These are phyloP conservation scores for Mesitornis unicolor DNA, from an alignment of 2,113 vertebrate species.

Conservation along the genomic window DNA sequence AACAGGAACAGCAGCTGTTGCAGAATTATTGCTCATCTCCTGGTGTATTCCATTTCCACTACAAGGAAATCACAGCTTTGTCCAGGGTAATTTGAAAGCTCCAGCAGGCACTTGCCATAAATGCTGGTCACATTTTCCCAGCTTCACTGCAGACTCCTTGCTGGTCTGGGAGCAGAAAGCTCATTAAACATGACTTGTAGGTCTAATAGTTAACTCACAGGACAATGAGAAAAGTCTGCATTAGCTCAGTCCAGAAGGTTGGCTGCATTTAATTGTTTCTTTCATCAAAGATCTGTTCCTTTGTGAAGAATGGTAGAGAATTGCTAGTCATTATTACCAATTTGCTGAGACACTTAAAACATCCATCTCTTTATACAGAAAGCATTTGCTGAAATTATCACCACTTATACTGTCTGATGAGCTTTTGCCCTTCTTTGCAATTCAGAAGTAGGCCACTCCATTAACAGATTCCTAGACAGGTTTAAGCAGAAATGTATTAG, in stretches of 20 bases:
- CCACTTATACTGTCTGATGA: constrained; percentile 11
- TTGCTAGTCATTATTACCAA: constrained; percentile 27
- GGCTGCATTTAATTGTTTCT: constrained; percentile 17
- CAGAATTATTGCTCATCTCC: not conserved
- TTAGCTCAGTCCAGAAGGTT: not conserved
- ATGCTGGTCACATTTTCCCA: not conserved
- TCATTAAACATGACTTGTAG: not conserved
- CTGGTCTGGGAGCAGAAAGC: not conserved
- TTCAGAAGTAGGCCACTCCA: not conserved
- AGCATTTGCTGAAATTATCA: constrained; percentile 37
- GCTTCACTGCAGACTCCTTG: not conserved
- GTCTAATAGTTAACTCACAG: not conserved
- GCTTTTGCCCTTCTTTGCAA: constrained; percentile 6
- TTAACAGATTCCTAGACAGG: not conserved
- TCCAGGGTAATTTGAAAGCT: not conserved
- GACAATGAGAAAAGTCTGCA: not conserved
- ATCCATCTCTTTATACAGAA: constrained; percentile 19
- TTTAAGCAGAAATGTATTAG: constrained; percentile 4
- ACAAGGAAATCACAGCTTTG: not conserved
- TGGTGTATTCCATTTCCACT: not conserved
- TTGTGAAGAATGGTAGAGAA: constrained; percentile 22
- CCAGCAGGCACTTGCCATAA: not conserved
- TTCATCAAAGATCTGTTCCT: not conserved
- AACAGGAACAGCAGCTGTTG: not conserved
- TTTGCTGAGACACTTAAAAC: constrained; percentile 43